Percentiles rank a stretch among this genome's conserved stretches.
These are phyloP conservation scores for Hylia prasina DNA, from an alignment of 2,113 vertebrate genomes.

Conservation along the genomic window DNA sequence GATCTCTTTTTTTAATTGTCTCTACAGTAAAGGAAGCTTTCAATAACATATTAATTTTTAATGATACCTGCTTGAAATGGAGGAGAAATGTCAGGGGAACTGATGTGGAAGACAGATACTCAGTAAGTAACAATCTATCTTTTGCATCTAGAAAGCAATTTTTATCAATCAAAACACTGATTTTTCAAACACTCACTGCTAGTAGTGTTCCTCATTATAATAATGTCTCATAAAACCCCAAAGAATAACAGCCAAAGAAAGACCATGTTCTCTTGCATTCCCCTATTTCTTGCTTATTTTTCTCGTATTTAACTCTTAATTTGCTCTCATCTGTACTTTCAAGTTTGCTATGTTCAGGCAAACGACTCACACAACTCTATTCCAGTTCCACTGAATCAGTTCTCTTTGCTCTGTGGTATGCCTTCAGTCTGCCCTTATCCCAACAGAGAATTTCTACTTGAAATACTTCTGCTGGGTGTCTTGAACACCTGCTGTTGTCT, in stretches of 20 bases:
- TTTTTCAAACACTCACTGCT: neutral
- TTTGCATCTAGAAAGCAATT: neutral
- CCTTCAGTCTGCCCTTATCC: neutral
- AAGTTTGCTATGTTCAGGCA: neutral
- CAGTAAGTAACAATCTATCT: conserved; percentile 55
- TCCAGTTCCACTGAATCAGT: neutral
- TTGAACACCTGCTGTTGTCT: neutral
- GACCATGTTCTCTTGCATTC: neutral
- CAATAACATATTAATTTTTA: conserved; percentile 72
- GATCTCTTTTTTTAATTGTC: neutral
- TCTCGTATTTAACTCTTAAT: neutral
- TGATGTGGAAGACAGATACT: conserved; percentile 67
- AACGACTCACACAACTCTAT: neutral
- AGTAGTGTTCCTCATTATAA: neutral
- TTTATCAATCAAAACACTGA: neutral
- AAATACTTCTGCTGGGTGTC: neutral
- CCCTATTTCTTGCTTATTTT: neutral
- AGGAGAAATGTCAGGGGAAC: conserved; percentile 64
- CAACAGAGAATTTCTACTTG: neutral
- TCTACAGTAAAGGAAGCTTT: conserved; percentile 70
- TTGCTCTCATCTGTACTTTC: neutral
- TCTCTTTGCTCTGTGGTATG: neutral
- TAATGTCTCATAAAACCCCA: neutral
- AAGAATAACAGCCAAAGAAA: neutral
- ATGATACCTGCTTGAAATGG: conserved; percentile 87